A percentile compares a stretch with the other conserved stretches of the same genome.
Evolutionary conservation across 2,888 invertebrate genomes (phyloP).

Genomic region (Lepidonotus clava): DNA sequence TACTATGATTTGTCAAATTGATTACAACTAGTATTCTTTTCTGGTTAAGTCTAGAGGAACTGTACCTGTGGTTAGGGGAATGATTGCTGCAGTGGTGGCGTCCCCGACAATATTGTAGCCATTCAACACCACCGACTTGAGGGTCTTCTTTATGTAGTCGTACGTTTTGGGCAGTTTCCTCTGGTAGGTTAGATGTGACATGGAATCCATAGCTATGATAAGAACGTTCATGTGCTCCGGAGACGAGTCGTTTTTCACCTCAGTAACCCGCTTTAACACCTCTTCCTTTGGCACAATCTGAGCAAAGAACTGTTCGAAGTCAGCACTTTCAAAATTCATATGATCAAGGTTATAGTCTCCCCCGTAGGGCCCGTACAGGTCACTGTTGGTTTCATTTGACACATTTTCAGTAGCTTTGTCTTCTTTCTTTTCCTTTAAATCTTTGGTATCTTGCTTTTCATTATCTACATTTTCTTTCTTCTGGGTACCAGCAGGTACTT

Average conservation of each 20-base stretch:
- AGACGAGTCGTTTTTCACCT: not conserved
- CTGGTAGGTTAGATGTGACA: slow-evolving; percentile 74
- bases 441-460: no score
- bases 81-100: slow-evolving; percentile 73
- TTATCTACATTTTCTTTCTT: no score
- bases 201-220: slow-evolving; percentile 75
- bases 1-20: no score
- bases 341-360: no score
- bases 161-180: slow-evolving; percentile 74
- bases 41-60: no score
- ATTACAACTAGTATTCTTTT: no score
- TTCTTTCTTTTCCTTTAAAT: no score
- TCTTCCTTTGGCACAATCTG: slow-evolving; percentile 71
- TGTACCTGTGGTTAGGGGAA: slow-evolving; percentile 77
- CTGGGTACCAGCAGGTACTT: no score
- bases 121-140: slow-evolving; percentile 71
- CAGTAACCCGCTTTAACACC: slow-evolving; percentile 68
- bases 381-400: no score
- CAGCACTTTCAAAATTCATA: slow-evolving; percentile 63
- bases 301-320: slow-evolving; percentile 74
- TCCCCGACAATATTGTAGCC: slow-evolving; percentile 78
- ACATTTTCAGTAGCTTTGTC: no score
- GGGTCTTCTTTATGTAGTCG: slow-evolving; percentile 67
- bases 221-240: slow-evolving; percentile 69
- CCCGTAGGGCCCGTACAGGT: no score